Evolutionary conservation across 92 coral and sea anemone genomes (phyloP), one percentile per base, ranked within the genome.

Genomic region (Epizoanthus ramosus): DNA sequence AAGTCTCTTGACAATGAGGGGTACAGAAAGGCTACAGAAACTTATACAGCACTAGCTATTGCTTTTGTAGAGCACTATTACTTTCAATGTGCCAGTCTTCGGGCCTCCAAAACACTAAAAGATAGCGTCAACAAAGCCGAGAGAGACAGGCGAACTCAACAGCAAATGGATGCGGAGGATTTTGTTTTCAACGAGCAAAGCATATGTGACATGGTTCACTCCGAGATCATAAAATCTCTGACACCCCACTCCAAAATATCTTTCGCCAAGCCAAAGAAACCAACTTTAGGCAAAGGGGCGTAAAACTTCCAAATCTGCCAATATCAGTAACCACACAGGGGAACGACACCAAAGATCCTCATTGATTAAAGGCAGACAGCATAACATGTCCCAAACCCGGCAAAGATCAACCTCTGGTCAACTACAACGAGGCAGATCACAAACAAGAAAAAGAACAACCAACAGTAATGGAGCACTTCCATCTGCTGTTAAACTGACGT

Each of bases 61-160:
- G 47, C 79, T 63, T 73, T 73, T 71, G 75, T 25, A 16, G 65
- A 54, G 22, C 14, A 25, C 8, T 53, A 73, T 23, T 56, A 73
- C 13, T 71, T 13, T 23, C 79, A 53, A 31, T 73, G 64, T 73
- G 63, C 64, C 54, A 52, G 79, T 73, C 31, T 53, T 53, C 22
- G 79, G 25, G 76, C 60, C 1, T 71, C 76, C 17, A 69, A 69
- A 69, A 56, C 54, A 6, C 74, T 69, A 0, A 71, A 45, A 50
- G 23, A 21, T 0, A n/a, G 37, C 76, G 22, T 57, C 17, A 12
- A 71, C 25, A 71, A 71, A 69, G 68, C 24, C 68, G 68, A 16
- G 24, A 63, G 23, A 63, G 33, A 21, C 25, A 41, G 8, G 4
- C 47, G 47, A 6, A 41, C 6, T 5, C 47, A 5, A 8, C 8